Evolutionary conservation across 1,140 invertebrate genomes (phyloP).

Genomic region (Latrodectus geometricus): DNA sequence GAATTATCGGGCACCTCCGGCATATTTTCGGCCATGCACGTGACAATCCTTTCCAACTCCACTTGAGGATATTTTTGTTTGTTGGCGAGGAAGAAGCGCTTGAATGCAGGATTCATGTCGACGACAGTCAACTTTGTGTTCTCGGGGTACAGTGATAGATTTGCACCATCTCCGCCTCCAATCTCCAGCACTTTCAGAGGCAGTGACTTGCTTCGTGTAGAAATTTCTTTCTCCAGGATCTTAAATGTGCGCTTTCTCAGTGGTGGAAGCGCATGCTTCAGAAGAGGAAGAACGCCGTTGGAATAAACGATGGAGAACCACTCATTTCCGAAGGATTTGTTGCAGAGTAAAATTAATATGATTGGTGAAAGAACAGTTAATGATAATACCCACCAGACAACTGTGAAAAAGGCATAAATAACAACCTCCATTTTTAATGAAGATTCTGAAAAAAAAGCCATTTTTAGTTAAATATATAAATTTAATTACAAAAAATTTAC

Average conservation of each 20-base stretch:
- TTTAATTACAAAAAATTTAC: no score
- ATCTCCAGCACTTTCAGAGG: conserved; percentile 58
- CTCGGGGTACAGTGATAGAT: conserved; percentile 52
- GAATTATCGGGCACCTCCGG: conserved; percentile 64
- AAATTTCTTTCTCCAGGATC: conserved; percentile 2
- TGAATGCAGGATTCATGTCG: conserved; percentile 50
- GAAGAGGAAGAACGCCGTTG: not conserved
- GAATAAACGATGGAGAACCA: conserved; percentile 2
- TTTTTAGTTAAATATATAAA: no score
- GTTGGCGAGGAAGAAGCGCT: conserved; percentile 28
- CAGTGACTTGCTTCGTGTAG: not conserved
- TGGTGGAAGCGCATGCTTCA: not conserved
- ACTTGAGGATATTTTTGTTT: conserved; percentile 35
- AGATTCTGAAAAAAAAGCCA: no score
- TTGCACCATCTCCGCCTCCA: conserved; percentile 58
- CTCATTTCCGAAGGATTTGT: conserved; percentile 11
- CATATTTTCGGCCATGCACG: conserved; percentile 65
- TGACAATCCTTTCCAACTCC: conserved; percentile 6
- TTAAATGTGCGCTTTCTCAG: conserved; percentile 13
- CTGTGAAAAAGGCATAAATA: not conserved
- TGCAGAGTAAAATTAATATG: conserved; percentile 2
- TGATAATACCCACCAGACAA: conserved; percentile 30
- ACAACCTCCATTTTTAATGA: conserved; percentile 1
- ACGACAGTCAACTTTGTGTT: conserved; percentile 42
- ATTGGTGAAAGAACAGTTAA: conserved; percentile 2